Conservation (phyloP, 2,797 vertebrate genomes). For the Spatula versicolor region DNA sequence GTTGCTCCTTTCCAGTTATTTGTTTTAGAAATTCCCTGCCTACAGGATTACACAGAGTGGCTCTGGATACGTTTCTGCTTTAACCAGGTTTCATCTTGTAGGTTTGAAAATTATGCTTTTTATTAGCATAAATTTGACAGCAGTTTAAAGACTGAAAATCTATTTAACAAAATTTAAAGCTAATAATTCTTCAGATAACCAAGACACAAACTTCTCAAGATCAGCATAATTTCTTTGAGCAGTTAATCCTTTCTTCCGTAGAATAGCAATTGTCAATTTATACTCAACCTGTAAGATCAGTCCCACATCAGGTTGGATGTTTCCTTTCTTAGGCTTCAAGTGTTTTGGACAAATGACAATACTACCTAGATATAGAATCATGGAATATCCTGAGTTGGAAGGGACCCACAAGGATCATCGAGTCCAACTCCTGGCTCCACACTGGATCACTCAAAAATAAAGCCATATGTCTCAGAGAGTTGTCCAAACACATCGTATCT, state of each 20-base stretch:
- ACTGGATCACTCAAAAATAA: too few relatives aligned
- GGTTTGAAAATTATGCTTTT: slow-evolving; percentile 10
- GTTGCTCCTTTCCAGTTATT: slow-evolving; percentile 14
- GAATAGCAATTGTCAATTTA: not conserved
- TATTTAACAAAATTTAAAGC: slow-evolving; percentile 15
- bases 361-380: not conserved
- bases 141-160: slow-evolving; percentile 1
- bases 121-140: not conserved
- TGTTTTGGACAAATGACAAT: slow-evolving; percentile 10
- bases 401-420: too few relatives aligned
- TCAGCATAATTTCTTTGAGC: not conserved
- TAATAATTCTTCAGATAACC: slow-evolving; percentile 37
- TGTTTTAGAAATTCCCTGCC: slow-evolving; percentile 59
- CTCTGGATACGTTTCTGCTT: not conserved
- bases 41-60: slow-evolving; percentile 8
- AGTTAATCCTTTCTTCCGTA: not conserved
- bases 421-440: too few relatives aligned
- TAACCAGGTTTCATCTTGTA: not conserved
- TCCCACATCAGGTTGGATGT: not conserved
- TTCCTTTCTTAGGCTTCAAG: not conserved
- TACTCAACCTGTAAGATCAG: not conserved
- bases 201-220: slow-evolving; percentile 23
- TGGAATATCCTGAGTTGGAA: too few relatives aligned
- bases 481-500: not conserved
- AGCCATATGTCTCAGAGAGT: too few relatives aligned